These are phyloP conservation scores for Sarcophilus harrisii DNA, from an alignment of 2,797 vertebrate species.

Conservation along the genomic window DNA sequence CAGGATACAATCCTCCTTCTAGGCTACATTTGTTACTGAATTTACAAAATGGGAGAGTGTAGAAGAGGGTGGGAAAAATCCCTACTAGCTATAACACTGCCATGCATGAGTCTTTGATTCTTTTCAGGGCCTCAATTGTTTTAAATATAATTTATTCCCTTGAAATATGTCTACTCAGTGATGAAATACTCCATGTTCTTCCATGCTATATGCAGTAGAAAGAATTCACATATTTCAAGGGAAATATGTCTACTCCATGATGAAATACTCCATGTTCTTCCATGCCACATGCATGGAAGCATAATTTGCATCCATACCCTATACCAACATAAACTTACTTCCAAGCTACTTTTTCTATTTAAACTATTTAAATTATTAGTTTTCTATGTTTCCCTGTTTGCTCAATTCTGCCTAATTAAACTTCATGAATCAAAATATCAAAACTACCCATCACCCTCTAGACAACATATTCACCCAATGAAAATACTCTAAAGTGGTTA, in stretches of 20 bases:
- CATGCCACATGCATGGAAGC: conserved; percentile 37
- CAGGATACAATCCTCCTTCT: conserved; percentile 54
- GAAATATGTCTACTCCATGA: neutral
- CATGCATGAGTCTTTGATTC: conserved; percentile 21
- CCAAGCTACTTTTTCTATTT: conserved; percentile 74
- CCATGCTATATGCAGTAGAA: too few relatives aligned
- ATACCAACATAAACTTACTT: conserved; percentile 23
- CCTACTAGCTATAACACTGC: conserved; percentile 40
- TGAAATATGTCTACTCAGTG: too few relatives aligned
- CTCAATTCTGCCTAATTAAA: conserved; percentile 61
- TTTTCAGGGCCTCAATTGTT: conserved; percentile 37
- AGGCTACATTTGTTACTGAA: conserved; percentile 40
- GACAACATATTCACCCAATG: conserved; percentile 35
- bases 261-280: conserved; percentile 1
- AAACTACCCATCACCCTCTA: conserved; percentile 47
- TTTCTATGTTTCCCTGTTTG: conserved; percentile 58
- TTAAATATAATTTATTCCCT: conserved; percentile 25
- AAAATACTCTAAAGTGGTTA: conserved; percentile 47
- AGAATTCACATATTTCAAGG: too few relatives aligned
- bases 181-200: too few relatives aligned
- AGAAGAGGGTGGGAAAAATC: conserved; percentile 35
- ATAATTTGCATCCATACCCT: conserved; percentile 51
- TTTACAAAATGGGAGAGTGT: conserved; percentile 31
- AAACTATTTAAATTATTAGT: conserved; percentile 65
- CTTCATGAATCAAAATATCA: conserved; percentile 63